A percentile compares a stretch with the other conserved stretches of the same genome.
Evolutionary conservation across 92 coral and sea anemone genomes (phyloP).

Genomic region (Siderastrea radians): DNA sequence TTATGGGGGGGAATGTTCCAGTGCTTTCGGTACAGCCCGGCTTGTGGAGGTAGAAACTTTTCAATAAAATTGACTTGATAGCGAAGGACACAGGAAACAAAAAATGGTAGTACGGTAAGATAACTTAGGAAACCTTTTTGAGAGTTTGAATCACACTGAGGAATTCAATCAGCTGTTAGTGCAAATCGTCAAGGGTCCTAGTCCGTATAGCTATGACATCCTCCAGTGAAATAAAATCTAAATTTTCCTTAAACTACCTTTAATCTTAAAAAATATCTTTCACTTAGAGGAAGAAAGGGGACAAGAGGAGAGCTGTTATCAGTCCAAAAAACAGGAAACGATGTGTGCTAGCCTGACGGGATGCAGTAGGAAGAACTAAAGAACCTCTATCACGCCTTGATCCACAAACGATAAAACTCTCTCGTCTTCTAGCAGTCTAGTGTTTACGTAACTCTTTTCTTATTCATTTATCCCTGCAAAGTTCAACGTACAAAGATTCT

Average conservation of each 20-base stretch:
- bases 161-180: background rate
- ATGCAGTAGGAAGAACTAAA: background rate
- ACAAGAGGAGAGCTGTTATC: background rate
- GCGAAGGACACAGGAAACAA: background rate
- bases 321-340: slow-evolving; percentile 28
- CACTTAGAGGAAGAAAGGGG: slow-evolving; percentile 13
- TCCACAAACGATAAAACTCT: background rate
- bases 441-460: background rate
- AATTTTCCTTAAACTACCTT: background rate
- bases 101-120: background rate
- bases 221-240: background rate
- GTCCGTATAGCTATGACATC: too few relatives aligned
- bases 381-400: slow-evolving; percentile 8
- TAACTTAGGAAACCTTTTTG: background rate
- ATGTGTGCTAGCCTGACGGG: background rate
- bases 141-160: background rate
- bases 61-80: background rate
- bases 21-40: background rate
- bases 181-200: background rate
- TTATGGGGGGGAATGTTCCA: background rate
- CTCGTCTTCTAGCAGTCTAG: background rate
- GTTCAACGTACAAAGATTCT: background rate
- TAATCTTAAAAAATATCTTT: slow-evolving; percentile 3
- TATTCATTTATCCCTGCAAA: background rate
- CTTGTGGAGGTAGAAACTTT: background rate